Evolutionary conservation across 2,888 invertebrate genomes (phyloP).

Genomic region (Caradrina kadenii): DNA sequence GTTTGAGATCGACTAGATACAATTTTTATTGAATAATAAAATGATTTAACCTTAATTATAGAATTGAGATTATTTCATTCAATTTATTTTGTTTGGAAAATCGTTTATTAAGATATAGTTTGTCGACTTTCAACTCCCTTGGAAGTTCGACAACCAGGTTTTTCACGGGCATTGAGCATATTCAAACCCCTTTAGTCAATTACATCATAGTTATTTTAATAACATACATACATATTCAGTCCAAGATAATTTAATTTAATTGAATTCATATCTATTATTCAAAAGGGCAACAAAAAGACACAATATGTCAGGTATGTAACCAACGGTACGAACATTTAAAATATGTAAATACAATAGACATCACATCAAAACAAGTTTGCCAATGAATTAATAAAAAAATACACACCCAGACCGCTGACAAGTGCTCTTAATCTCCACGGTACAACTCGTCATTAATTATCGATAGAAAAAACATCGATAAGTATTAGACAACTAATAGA

Average conservation of each 20-base stretch:
- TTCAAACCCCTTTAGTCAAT: background rate
- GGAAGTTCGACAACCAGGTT: too few relatives aligned
- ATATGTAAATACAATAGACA: slow-evolving; percentile 37
- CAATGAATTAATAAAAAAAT: slow-evolving; percentile 58
- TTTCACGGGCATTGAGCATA: too few relatives aligned
- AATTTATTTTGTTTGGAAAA: background rate
- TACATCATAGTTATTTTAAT: background rate
- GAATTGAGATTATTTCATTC: background rate
- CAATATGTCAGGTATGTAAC: slow-evolving; percentile 14
- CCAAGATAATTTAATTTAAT: slow-evolving; percentile 12
- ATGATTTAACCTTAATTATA: background rate
- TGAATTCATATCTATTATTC: slow-evolving; percentile 38
- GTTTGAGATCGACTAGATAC: background rate
- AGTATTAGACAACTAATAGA: slow-evolving; percentile 77
- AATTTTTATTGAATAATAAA: background rate
- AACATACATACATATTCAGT: background rate
- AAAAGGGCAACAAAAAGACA: slow-evolving; percentile 30
- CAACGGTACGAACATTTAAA: slow-evolving; percentile 27
- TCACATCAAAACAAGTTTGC: slow-evolving; percentile 37
- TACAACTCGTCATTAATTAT: slow-evolving; percentile 79
- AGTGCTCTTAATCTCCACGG: slow-evolving; percentile 69
- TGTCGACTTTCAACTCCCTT: too few relatives aligned
- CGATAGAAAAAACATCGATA: slow-evolving; percentile 72
- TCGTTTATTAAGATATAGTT: background rate
- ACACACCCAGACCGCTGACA: slow-evolving; percentile 65